Evolutionary conservation across 2,888 invertebrate genomes (phyloP).

Genomic region (Bembecia ichneumoniformis): DNA sequence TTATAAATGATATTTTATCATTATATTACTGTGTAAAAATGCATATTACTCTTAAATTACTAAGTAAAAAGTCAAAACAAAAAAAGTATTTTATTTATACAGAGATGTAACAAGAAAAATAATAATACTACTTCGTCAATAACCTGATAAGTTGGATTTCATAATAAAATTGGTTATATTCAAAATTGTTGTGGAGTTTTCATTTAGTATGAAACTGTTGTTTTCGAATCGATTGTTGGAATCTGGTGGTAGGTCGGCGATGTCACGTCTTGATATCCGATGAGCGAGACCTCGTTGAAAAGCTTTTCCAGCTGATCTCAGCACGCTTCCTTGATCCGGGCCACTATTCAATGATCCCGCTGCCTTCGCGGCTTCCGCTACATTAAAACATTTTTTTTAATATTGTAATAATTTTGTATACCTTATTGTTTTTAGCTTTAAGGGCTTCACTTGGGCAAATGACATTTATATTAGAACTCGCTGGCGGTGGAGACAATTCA

Average conservation of each 20-base stretch:
- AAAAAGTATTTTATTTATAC: neutral
- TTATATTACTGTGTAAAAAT: too few relatives aligned
- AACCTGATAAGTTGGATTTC: neutral
- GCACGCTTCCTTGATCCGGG: conserved; percentile 13
- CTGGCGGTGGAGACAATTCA: too few relatives aligned
- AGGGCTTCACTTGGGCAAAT: too few relatives aligned
- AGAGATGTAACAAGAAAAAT: neutral
- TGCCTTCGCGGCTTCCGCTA: conserved; percentile 37
- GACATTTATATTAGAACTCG: too few relatives aligned
- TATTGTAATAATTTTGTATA: neutral
- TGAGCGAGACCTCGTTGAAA: conserved; percentile 35
- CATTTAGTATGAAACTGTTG: conserved; percentile 3
- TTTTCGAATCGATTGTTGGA: neutral
- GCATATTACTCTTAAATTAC: too few relatives aligned
- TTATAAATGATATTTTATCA: too few relatives aligned
- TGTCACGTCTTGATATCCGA: conserved; percentile 29
- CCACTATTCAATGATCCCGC: conserved; percentile 32
- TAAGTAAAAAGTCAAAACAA: neutral
- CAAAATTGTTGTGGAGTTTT: conserved; percentile 8
- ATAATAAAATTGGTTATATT: neutral
- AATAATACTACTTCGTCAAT: neutral
- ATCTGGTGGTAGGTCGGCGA: conserved; percentile 12
- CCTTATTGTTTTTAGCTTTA: too few relatives aligned
- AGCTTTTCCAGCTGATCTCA: conserved; percentile 38
- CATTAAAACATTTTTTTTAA: conserved; percentile 5